phyloP scores from a whole-genome alignment of 2,113 vertebrate genomes.

The Bungarus multicinctus region DNA sequence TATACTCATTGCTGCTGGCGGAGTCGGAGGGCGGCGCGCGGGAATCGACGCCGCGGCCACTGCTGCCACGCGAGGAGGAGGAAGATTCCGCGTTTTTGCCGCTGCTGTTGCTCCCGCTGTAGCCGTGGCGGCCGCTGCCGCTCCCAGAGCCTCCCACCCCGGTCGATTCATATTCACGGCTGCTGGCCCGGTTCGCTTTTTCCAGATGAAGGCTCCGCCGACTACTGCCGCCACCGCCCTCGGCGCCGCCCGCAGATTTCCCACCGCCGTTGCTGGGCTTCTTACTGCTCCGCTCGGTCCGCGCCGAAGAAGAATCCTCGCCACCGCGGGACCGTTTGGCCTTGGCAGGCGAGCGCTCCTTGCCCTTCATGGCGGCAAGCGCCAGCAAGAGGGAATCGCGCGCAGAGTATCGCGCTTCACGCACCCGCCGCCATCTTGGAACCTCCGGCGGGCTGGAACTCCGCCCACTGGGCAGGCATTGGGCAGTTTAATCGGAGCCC shows the following conservation, averaged over 20 bases:
- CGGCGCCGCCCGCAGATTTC: constrained; percentile 72
- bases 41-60: constrained; percentile 74
- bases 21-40: constrained; percentile 57
- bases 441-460: constrained; percentile 50
- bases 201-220: constrained; percentile 66
- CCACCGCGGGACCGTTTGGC: constrained; percentile 88
- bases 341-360: constrained; percentile 93
- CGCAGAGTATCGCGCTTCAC: constrained; percentile 64
- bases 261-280: constrained; percentile 82
- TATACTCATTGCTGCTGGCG: constrained; percentile 83
- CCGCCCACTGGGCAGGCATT: constrained; percentile 48
- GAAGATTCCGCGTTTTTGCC: constrained; percentile 59
- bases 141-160: constrained; percentile 49
- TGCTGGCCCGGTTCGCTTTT: constrained; percentile 43
- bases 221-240: constrained; percentile 78
- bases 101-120: constrained; percentile 72
- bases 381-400: constrained; percentile 56
- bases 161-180: constrained; percentile 80
- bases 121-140: constrained; percentile 67
- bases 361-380: constrained; percentile 85
- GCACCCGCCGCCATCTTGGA: constrained; percentile 77
- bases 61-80: constrained; percentile 70
- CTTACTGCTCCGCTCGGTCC: constrained; percentile 87
- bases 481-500: background rate
- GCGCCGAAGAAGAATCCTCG: constrained; percentile 75